phyloP scores from a whole-genome alignment of 2,797 vertebrate genomes.

The Malurus splendens region DNA sequence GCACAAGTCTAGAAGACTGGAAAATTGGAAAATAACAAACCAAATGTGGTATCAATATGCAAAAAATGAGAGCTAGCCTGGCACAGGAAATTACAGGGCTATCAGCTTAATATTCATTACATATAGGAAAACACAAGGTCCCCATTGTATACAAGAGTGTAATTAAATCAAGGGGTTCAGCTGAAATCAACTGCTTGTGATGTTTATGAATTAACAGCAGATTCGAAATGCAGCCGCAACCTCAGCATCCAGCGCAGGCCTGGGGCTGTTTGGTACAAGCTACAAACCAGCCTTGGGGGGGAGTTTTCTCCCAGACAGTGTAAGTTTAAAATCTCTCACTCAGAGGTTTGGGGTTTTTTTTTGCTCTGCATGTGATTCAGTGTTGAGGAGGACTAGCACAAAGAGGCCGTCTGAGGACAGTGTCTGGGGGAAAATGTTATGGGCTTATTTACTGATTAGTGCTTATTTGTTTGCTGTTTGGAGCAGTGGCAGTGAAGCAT shows the following conservation, averaged over 20 bases:
- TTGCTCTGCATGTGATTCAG: background rate
- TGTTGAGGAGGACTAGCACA: background rate
- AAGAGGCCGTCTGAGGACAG: constrained; percentile 21
- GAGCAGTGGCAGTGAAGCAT: background rate
- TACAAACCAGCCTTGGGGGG: background rate
- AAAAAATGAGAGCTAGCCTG: constrained; percentile 49
- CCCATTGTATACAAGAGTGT: constrained; percentile 44
- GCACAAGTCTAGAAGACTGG: constrained; percentile 60
- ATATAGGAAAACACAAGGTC: constrained; percentile 44
- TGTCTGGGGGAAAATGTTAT: background rate
- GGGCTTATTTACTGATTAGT: background rate
- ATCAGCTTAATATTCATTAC: constrained; percentile 62
- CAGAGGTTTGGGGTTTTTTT: background rate
- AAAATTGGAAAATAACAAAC: constrained; percentile 68
- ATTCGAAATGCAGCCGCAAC: background rate
- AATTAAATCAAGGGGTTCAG: constrained; percentile 68
- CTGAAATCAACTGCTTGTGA: constrained; percentile 55
- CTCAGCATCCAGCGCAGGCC: background rate
- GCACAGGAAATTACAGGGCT: constrained; percentile 64
- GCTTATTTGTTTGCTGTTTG: constrained; percentile 1
- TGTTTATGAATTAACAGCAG: constrained; percentile 35
- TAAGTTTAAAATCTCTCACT: background rate
- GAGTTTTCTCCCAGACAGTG: background rate
- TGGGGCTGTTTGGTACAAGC: background rate
- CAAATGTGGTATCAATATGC: constrained; percentile 64